Evolutionary conservation across 2,888 invertebrate genomes (phyloP), one percentile per base, ranked within the genome.

Genomic region (Diabrotica balteata): DNA sequence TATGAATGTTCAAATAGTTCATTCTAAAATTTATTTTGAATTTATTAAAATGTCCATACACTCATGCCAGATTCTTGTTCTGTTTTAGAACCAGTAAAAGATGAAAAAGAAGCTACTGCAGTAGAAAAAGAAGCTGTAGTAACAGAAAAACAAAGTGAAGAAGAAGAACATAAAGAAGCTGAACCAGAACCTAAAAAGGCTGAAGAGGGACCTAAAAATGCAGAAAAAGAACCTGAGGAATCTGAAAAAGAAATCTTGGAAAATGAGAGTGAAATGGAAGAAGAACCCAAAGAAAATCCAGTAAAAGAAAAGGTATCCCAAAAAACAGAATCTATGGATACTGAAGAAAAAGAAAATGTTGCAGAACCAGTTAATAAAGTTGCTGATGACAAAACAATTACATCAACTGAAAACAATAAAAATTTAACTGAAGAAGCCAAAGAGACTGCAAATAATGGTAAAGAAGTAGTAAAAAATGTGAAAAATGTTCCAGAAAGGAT

Each of bases 131-230:
- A 54, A 54, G 3, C n/a, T 7, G 54, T 7, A 7, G 54, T n/a
- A 54, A 10, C 8, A 43, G 22, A 22, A 10, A 32, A 9, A 5
- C 7, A 9, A 8, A 7, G 42, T 54, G 43, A 42, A 54, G 7
- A 54, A 7, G 32, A n/a, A 42, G n/a, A 42, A 43, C n/a, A 32
- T 43, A 43, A 42, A 54, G 0, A 2, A 4, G 32, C 32, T 32
- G 32, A 32, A 42, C 17, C 43, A n/a, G 68, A 59, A 50, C 66
- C 45, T 55, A 52, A 58, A 10, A 8, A 44, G n/a, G 66, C 60
- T 46, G 62, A 64, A 60, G 17, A 52, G 55, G 67, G 62, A 67
- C 65, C 68, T 68, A 71, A 71, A 59, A 59, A 64, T 50, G 68
- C 65, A 60, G 70, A 66, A 10, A 63, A 66, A 49, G 63, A 63